Conservation (phyloP, 2,888 invertebrate species). For the Anoplius nigerrimus region DNA sequence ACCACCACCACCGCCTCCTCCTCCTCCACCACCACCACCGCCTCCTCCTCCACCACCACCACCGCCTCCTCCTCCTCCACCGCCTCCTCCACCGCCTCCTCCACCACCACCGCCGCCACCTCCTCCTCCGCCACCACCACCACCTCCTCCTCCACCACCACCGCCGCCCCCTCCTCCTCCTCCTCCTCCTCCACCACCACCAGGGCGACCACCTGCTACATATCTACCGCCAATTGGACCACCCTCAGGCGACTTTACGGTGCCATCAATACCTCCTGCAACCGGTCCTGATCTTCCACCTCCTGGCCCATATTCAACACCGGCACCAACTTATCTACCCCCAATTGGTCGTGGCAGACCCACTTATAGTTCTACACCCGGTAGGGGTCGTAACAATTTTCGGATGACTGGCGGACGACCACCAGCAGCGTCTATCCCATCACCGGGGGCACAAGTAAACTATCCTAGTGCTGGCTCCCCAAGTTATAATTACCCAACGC, state of each 20-base stretch:
- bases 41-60: slow-evolving; percentile 19
- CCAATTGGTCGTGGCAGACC: slow-evolving; percentile 29
- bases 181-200: slow-evolving; percentile 17
- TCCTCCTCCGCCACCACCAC: slow-evolving; percentile 34
- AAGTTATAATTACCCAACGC: too few species aligned
- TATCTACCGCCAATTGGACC: slow-evolving; percentile 29
- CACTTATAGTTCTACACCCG: not conserved
- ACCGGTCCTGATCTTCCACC: not conserved
- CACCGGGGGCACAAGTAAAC: too few species aligned
- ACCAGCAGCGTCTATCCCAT: not conserved
- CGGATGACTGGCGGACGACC: not conserved
- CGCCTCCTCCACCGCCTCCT: slow-evolving; percentile 26
- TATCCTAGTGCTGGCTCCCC: too few species aligned
- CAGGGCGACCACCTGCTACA: slow-evolving; percentile 16
- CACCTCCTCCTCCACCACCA: slow-evolving; percentile 30
- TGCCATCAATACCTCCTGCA: slow-evolving; percentile 23
- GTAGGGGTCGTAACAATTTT: not conserved
- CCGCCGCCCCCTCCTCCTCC: slow-evolving; percentile 20
- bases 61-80: slow-evolving; percentile 16
- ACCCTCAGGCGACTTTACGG: not conserved
- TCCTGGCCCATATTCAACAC: slow-evolving; percentile 23
- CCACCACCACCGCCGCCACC: slow-evolving; percentile 25
- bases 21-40: slow-evolving; percentile 23
- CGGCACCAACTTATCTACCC: slow-evolving; percentile 50
- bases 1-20: slow-evolving; percentile 20